These are phyloP conservation scores for Darevskia mixta DNA, from an alignment of 2,797 vertebrate species.

Conservation along the genomic window DNA sequence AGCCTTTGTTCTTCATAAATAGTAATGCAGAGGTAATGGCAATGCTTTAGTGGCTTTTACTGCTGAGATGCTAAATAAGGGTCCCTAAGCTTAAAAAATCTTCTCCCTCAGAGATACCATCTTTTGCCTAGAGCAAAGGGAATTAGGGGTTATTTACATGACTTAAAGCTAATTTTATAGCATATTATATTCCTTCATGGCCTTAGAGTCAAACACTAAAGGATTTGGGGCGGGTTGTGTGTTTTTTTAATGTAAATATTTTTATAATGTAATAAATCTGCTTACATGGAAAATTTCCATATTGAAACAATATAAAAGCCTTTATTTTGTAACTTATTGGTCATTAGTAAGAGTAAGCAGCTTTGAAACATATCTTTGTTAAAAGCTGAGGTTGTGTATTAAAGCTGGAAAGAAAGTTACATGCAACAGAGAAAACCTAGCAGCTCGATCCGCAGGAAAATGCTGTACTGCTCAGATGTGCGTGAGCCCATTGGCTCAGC, in stretches of 20 bases:
- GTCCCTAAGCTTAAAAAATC: constrained; percentile 73
- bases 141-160: constrained; percentile 73
- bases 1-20: constrained; percentile 69
- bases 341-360: constrained; percentile 57
- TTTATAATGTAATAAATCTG: constrained; percentile 70
- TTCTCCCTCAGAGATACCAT: constrained; percentile 72
- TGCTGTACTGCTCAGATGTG: neutral
- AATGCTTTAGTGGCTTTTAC: constrained; percentile 64
- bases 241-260: constrained; percentile 56
- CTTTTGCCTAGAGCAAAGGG: constrained; percentile 73
- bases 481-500: neutral
- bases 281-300: constrained; percentile 63
- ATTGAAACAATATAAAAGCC: constrained; percentile 63
- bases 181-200: constrained; percentile 68
- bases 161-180: constrained; percentile 76
- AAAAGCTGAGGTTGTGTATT: neutral
- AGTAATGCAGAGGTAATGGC: constrained; percentile 65
- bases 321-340: constrained; percentile 58
- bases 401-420: neutral
- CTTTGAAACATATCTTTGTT: neutral
- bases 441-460: neutral
- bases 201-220: constrained; percentile 67
- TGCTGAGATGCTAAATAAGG: constrained; percentile 67
- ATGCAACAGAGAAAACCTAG: neutral
- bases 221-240: constrained; percentile 45